Evolutionary conservation across 2,797 vertebrate genomes (phyloP), one percentile per base, ranked within the genome.

Genomic region (Centroberyx gerrardi): DNA sequence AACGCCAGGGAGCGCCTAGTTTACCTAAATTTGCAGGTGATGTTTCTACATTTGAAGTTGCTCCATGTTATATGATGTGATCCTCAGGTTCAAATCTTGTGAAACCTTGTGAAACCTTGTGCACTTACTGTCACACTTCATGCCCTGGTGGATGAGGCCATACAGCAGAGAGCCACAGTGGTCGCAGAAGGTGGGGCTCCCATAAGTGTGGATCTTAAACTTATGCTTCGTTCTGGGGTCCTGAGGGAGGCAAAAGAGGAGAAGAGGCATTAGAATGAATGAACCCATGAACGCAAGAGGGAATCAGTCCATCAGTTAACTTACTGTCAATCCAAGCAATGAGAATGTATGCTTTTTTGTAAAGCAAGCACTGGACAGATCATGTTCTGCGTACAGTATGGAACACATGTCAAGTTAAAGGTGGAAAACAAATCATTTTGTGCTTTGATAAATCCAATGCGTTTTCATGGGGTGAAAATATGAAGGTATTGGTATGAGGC

Each of bases 161-260:
- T 99, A 99, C 2, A 99, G 96, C 93, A 99, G 94, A 0, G 98
- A 99, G 48, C 98, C 98, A 29, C 98, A 99, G 69, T 99, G 98
- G 82, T 99, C 98, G 33, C 98, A 99, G 85, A 99, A 99, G 0
- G 97, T 99, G 2, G 98, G 98, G 85, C 97, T 98, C 36, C 97
- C 97, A 29, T 98, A 99, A 0, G 97, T 98, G 94, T 99, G 97
- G 94, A 97, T 98, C 94, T 98, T 99, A 83, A 99, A 99, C 82
- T 99, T 99, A 90, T 99, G 98, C 93, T 99, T 99, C 90, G 97
- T 98, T 89, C 98, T 95, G 68, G 98, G 98, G 85, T 99, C 98
- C 98, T 99, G 86, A 4, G 77, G 52, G 33, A 68, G 38, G 1
- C 1, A 8, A 49, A 68, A 62, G 53, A 64, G 14, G 55, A 36